Evolutionary conservation across 2,113 vertebrate genomes (phyloP).

Genomic region (Oreamnos americanus): DNA sequence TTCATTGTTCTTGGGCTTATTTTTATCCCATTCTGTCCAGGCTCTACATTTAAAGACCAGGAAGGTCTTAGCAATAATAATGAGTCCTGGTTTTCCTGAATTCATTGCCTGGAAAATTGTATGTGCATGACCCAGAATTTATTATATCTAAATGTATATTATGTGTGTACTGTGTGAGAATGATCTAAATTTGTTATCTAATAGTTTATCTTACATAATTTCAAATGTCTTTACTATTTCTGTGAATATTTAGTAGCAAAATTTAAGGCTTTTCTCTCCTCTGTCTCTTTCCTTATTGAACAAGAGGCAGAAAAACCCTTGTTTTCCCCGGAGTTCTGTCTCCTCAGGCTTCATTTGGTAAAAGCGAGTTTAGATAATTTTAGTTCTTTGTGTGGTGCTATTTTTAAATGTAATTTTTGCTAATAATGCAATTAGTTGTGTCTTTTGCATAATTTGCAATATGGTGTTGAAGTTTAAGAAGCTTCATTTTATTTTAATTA

Average conservation of each 20-base stretch:
- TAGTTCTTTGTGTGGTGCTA: slow-evolving; percentile 63
- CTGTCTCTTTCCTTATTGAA: neutral
- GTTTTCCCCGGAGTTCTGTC: slow-evolving; percentile 21
- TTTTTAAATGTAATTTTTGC: slow-evolving; percentile 73
- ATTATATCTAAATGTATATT: neutral
- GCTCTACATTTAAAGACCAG: neutral
- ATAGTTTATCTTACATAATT: neutral
- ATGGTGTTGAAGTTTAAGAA: slow-evolving; percentile 62
- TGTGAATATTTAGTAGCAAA: neutral
- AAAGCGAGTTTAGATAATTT: slow-evolving; percentile 64
- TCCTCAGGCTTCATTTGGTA: slow-evolving; percentile 48
- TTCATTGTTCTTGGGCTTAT: neutral
- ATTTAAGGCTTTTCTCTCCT: neutral
- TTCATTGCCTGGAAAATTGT: neutral
- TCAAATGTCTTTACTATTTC: neutral
- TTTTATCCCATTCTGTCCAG: neutral
- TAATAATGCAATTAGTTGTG: slow-evolving; percentile 61
- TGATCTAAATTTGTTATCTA: neutral
- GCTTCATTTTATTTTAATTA: slow-evolving; percentile 71
- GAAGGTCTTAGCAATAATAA: neutral
- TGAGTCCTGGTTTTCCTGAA: neutral
- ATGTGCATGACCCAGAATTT: neutral
- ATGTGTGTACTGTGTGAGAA: neutral
- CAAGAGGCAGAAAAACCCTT: neutral
- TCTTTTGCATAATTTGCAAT: slow-evolving; percentile 67